Evolutionary conservation across 2,888 invertebrate genomes (phyloP), one percentile per base, ranked within the genome.

Genomic region (Folsomia candida): DNA sequence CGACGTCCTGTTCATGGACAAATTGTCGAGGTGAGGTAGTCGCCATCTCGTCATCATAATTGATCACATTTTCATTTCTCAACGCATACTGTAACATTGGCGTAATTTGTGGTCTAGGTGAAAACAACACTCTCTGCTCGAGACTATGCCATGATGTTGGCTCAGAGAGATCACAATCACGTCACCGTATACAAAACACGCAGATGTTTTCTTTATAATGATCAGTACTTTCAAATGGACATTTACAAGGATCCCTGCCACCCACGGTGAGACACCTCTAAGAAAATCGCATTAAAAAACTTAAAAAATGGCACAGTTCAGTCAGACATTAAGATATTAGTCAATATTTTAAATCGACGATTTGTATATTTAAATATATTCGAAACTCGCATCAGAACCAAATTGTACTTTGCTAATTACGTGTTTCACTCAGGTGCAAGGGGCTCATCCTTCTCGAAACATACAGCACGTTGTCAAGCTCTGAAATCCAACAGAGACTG

Each of bases 161-260:
- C 93, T 28, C 75, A 75, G 59, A 88, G 91, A 60, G 97, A 97
- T 84, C 91, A 91, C 81, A 91, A 91, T 11, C 97, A 97, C 84
- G 92, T 93, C 83, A 93, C 94, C 51, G 93, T 97, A 81, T 94
- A 90, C 86, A 97, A 97, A 85, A 91, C 91, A 81, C 88, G 97
- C 37, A 90, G 97, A 76, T 97, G 97, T 84, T 97, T 97, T 85
- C 89, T 97, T 69, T 91, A 93, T 84, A 93, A 96, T 85, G 94
- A 96, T 84, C 95, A 95, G 86, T 97, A 97, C 87, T 97, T 94
- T 84, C 97, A 97, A 86, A 85, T 97, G 85, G 97, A 97, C 83
- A 91, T 96, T 78, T 97, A 97, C 83, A 88, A 91, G 83, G 91
- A 93, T 82, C 95, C 95, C 3, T 91, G 91, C 77, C 94, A 94